Percentiles rank a stretch among this genome's conserved stretches.
Evolutionary conservation across 37 sponge, comb jelly and placozoan species (phyloP).

Genomic region (Chondrilla cf. caribensis): DNA sequence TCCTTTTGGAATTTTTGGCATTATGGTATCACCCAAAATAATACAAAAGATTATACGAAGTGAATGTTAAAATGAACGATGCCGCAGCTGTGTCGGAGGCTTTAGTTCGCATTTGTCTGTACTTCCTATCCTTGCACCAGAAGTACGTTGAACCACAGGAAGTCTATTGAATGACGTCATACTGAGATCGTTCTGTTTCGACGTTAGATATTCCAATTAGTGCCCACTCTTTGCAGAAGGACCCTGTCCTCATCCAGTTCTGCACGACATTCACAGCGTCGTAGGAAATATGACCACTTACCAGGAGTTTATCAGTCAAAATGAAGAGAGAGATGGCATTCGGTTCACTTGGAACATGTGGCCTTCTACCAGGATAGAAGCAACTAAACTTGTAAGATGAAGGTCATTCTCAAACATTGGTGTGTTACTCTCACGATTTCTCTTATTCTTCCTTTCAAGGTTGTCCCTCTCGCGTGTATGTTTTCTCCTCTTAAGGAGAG

Average conservation of each 20-base stretch:
- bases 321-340: constrained; percentile 95
- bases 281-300: constrained; percentile 78
- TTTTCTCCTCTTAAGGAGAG: constrained; percentile 93
- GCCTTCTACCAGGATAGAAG: constrained; percentile 94
- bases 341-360: constrained; percentile 97
- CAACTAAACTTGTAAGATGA: constrained; percentile 77
- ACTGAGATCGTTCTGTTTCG: background rate
- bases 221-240: constrained; percentile 15
- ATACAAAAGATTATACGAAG: too few relatives aligned
- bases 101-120: too few relatives aligned
- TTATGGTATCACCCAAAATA: too few relatives aligned
- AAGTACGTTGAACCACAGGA: background rate
- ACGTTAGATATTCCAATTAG: background rate
- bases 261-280: background rate
- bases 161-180: background rate
- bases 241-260: background rate
- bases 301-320: constrained; percentile 91
- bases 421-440: background rate
- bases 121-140: too few relatives aligned
- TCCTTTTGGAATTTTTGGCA: too few relatives aligned
- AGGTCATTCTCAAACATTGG: too few relatives aligned
- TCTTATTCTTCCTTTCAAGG: too few relatives aligned
- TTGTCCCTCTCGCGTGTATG: constrained; percentile 89
- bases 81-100: too few relatives aligned
- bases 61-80: too few relatives aligned